Percentiles rank a stretch among this genome's conserved stretches.
These are phyloP conservation scores for Eubasilissa splendida DNA, from an alignment of 2,888 invertebrate species.

Conservation along the genomic window DNA sequence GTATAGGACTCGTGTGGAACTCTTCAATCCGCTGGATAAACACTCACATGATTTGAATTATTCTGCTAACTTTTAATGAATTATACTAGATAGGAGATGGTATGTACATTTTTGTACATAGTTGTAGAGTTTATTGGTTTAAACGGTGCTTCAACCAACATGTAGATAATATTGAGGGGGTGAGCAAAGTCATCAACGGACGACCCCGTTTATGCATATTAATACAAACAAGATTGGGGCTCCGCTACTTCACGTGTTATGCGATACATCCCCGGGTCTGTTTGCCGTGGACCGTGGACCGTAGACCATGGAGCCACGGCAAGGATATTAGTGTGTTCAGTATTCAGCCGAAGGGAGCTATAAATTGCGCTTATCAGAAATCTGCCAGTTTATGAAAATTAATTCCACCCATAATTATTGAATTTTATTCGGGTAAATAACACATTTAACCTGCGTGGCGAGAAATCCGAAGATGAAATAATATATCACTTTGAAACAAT, in stretches of 20 bases:
- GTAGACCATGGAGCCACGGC: not conserved
- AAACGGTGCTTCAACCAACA: too few species aligned
- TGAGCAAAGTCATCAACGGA: not conserved
- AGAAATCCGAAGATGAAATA: too few species aligned
- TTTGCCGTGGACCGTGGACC: slow-evolving; percentile 4
- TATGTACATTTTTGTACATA: too few species aligned
- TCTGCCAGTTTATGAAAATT: not conserved
- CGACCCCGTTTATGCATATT: slow-evolving; percentile 31
- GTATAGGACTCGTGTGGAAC: not conserved
- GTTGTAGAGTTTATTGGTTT: too few species aligned
- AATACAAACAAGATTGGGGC: slow-evolving; percentile 27
- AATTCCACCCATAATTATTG: too few species aligned
- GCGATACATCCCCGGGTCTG: slow-evolving; percentile 15
- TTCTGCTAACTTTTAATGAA: too few species aligned
- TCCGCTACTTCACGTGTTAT: slow-evolving; percentile 1
- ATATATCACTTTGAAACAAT: too few species aligned
- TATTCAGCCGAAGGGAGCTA: slow-evolving; percentile 20
- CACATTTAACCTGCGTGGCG: too few species aligned
- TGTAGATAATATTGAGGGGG: not conserved
- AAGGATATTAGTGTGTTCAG: slow-evolving; percentile 8
- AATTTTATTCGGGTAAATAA: too few species aligned
- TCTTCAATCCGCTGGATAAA: too few species aligned
- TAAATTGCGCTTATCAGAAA: slow-evolving; percentile 16
- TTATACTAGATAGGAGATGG: too few species aligned
- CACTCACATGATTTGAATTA: too few species aligned